Conservation (phyloP, 2,888 invertebrate species). For the Empis stercorea region DNA sequence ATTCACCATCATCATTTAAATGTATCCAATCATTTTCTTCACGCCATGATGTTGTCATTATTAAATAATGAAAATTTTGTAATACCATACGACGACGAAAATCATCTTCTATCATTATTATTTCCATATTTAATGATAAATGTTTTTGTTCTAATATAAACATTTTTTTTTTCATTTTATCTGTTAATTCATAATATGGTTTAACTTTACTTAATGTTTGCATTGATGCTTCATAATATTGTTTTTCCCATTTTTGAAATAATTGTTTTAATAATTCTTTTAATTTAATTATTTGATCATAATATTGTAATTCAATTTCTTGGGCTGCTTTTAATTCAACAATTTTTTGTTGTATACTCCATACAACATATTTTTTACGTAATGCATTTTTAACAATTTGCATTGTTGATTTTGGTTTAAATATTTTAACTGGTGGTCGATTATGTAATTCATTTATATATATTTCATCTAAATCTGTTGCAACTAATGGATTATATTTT, state of each 20-base stretch:
- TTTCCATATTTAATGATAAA: constrained; percentile 30
- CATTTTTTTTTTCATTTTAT: constrained; percentile 21
- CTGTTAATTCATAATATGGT: constrained; percentile 27
- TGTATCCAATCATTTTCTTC: constrained; percentile 33
- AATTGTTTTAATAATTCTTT: constrained; percentile 23
- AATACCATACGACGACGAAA: constrained; percentile 30
- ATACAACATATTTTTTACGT: constrained; percentile 29
- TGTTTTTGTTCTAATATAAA: constrained; percentile 21
- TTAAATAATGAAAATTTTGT: constrained; percentile 33
- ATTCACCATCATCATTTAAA: constrained; percentile 13
- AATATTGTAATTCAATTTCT: constrained; percentile 25
- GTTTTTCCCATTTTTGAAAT: constrained; percentile 31
- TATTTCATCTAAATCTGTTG: constrained; percentile 32
- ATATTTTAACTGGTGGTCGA: constrained; percentile 23
- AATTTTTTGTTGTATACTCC: constrained; percentile 29
- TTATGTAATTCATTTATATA: constrained; percentile 29
- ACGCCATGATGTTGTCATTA: constrained; percentile 32
- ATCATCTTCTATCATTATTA: constrained; percentile 31
- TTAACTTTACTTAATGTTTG: constrained; percentile 25
- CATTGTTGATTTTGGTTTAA: constrained; percentile 25
- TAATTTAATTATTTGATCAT: constrained; percentile 22
- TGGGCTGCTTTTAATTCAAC: constrained; percentile 28
- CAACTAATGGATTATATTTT: constrained; percentile 23
- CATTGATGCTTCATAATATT: constrained; percentile 29
- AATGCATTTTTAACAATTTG: constrained; percentile 25